Evolutionary conservation across 2,888 invertebrate species (phyloP).

Genomic region (Oxycera nigricornis): DNA sequence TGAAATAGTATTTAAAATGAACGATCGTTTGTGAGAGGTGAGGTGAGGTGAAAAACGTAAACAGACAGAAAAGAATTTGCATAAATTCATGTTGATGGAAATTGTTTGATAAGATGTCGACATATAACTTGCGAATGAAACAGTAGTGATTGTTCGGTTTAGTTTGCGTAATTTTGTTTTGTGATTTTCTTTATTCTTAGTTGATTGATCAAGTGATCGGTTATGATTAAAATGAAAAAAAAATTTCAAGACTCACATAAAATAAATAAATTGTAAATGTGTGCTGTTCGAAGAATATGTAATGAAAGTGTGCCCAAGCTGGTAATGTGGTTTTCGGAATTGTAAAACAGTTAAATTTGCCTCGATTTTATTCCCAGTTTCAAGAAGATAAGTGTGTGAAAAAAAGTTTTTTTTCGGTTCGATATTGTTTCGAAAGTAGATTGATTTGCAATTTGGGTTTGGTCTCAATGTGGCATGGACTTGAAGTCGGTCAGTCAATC

Average conservation of each 20-base stretch:
- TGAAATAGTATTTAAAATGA: conserved; percentile 7
- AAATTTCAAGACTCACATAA: not conserved
- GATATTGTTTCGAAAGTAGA: not conserved
- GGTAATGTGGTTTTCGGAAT: not conserved
- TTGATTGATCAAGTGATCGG: conserved; percentile 6
- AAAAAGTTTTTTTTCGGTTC: conserved; percentile 13
- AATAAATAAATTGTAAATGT: not conserved
- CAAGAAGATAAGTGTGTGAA: conserved; percentile 25
- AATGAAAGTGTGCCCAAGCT: conserved; percentile 1
- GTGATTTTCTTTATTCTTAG: conserved; percentile 6
- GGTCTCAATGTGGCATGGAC: not conserved
- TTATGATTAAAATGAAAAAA: not conserved
- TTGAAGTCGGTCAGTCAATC: not conserved
- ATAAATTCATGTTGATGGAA: no score
- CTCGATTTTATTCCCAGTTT: not conserved
- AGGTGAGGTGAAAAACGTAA: conserved; percentile 7
- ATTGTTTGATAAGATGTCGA: not conserved
- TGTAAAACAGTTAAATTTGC: no score
- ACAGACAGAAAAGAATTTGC: no score
- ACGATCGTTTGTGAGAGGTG: conserved; percentile 28
- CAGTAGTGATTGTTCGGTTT: conserved; percentile 14
- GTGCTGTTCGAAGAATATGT: not conserved
- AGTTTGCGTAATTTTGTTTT: conserved; percentile 23
- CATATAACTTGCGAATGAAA: not conserved
- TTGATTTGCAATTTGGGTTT: conserved; percentile 1